These are phyloP conservation scores for Coptotermes formosanus DNA, from an alignment of 1,140 invertebrate genomes.

Conservation along the genomic window DNA sequence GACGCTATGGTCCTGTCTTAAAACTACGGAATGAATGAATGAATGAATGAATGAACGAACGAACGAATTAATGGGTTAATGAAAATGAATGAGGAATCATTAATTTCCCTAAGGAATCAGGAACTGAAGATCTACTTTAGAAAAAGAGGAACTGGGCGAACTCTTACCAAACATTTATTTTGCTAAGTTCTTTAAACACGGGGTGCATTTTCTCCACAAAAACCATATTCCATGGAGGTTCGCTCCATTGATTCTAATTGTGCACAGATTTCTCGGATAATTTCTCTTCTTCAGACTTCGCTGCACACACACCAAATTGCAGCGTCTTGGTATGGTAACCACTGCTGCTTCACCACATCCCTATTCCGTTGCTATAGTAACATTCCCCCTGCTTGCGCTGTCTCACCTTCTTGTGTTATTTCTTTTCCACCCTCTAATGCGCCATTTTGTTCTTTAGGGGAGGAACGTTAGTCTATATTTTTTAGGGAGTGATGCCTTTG, in stretches of 20 bases:
- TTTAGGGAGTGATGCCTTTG: neutral
- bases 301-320: neutral
- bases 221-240: neutral
- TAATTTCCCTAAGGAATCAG: no score
- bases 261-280: neutral
- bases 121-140: no score
- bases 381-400: conserved; percentile 8
- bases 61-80: no score
- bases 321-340: neutral
- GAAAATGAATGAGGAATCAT: no score
- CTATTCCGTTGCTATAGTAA: neutral
- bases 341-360: conserved; percentile 3
- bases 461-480: conserved; percentile 8
- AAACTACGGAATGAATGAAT: no score
- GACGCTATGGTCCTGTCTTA: no score
- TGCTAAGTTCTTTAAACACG: no score
- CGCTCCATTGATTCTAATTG: neutral
- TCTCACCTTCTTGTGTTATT: conserved; percentile 17
- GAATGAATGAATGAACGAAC: no score
- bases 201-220: neutral
- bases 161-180: no score
- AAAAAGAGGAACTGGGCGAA: no score
- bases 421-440: conserved; percentile 14
- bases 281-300: neutral
- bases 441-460: conserved; percentile 11